Evolutionary conservation across 2,888 invertebrate species (phyloP), one percentile per base, ranked within the genome.

Genomic region (Ennomos quercinarius): DNA sequence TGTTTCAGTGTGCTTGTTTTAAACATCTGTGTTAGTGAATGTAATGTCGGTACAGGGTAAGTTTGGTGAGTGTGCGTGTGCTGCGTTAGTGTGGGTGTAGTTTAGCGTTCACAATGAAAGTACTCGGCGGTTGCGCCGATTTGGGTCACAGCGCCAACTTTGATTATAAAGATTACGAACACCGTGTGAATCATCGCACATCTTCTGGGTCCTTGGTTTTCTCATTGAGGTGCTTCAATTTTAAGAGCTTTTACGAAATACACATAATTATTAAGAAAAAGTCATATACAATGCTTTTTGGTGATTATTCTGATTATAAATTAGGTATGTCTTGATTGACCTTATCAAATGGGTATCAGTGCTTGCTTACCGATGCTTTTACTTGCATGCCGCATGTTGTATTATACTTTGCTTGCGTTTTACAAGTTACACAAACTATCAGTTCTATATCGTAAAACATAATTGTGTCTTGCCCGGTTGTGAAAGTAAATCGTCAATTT

Each of bases 91-190:
- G 83, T 79, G 80, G 72, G 84, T 72, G 80, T 81, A 80, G 80
- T 86, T 83, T 80, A 85, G 84, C 86, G 86, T 88, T 87, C 87
- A 91, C 91, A 92, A 91, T 91, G 91, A 91, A 91, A 91, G 91
- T 90, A 91, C 88, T 84, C 81, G 85, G 79, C 84, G 83, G 87
- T 90, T 90, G 89, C 89, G 81, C 76, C 87, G 89, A 92, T 91
- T 91, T 91, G 83, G 91, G 91, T 92, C 91, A 91, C 81, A 89
- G 88, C 82, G 74, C 84, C 83, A 89, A 89, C 87, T 91, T 89
- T 91, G 91, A 91, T 92, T 90, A 89, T 85, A 87, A 88, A 90
- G 90, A 92, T 91, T 91, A 89, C 83, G 80, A 84, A 74, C 73
- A 74, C 77, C 84, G 87, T 89, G 90, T 91, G 91, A 91, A 89